Base-by-base conservation (phyloP, 1,140 invertebrate species). In the Lepidurus packardi region DNA sequence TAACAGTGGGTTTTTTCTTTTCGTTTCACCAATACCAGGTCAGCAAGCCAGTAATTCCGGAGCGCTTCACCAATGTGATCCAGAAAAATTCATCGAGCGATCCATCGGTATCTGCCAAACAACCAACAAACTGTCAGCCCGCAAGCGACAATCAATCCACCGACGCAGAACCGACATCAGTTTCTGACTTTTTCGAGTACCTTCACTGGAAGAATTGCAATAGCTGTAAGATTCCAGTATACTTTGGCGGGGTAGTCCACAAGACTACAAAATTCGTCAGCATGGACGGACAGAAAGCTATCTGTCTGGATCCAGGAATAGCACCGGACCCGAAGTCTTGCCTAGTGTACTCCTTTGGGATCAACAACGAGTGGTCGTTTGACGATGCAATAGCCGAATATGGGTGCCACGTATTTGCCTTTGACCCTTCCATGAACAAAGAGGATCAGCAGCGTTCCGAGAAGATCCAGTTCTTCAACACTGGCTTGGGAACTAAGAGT, bases 311-410 rank as follows among this genome's bases (percentile, higher is more conserved):
- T 45, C 16, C 24, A 6, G 76, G 73, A 7, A 73, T 82, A 43
- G 44, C 73, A 43, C 74, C 81, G 13, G 43, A 21, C 10, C 76
- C 76, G 0, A 77, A 76, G 24, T 78, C 77, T 44, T 82, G 81
- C 44, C 45, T 75, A 0, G 81, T 82, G 53, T 81, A 81, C 42
- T 82, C 81, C 41, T 81, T 82, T 43, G 81, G 81, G 11, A 80
- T 82, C 9, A 78, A 82, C 45, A 80, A 82, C 73, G 82, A 83
- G 34, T 83, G 82, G 82, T 81, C 81, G 0, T 83, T 82, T 78
- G 82, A 83, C 47, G 80, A 82, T 34, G 80, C 79, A 7, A 73
- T 81, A 13, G 81, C 65, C 7, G 73, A 79, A 4, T 80, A 80
- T 25, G 82, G 82, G 1, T 83, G 82, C 41, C 41, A 83, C 75